phyloP scores from a whole-genome alignment of 2,888 invertebrate genomes.

The Agrotis segetum region DNA sequence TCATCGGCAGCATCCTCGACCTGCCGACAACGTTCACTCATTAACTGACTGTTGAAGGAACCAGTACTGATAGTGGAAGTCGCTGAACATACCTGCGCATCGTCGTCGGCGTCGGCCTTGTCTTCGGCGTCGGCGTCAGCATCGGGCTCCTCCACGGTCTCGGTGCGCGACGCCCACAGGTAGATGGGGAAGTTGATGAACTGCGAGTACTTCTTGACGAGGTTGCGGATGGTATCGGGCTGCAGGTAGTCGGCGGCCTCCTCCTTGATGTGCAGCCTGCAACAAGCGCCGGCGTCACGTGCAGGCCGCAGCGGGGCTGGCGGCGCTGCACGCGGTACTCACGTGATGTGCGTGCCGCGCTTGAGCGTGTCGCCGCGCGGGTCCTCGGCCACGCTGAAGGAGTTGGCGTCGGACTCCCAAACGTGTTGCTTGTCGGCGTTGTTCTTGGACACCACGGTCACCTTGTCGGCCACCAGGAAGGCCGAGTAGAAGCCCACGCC shows the following conservation, averaged over 20 bases:
- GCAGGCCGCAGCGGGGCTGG: constrained; percentile 88
- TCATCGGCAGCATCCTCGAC: constrained; percentile 94
- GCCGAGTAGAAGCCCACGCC: constrained; percentile 99
- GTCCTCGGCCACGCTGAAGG: constrained; percentile 97
- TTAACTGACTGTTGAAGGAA: neutral
- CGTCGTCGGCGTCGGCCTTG: constrained; percentile 81
- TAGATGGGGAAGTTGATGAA: constrained; percentile 99
- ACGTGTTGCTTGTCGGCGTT: constrained; percentile 98
- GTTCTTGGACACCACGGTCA: constrained; percentile 98
- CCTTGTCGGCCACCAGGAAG: constrained; percentile 98
- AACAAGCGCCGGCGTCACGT: constrained; percentile 32
- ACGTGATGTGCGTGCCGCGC: constrained; percentile 97
- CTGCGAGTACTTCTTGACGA: constrained; percentile 99
- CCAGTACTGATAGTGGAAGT: neutral
- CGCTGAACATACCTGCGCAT: constrained; percentile 89
- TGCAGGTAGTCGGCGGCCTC: constrained; percentile 99
- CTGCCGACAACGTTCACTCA: constrained; percentile 66
- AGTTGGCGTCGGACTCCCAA: constrained; percentile 99
- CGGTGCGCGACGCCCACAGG: constrained; percentile 94
- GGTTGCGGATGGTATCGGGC: constrained; percentile 96
- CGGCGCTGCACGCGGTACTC: constrained; percentile 52
- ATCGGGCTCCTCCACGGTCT: constrained; percentile 65
- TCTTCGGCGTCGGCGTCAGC: constrained; percentile 51
- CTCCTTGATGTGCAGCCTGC: constrained; percentile 97
- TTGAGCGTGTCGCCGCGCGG: constrained; percentile 97